Evolutionary conservation across 2,888 invertebrate genomes (phyloP).

Genomic region (Melanchra persicariae): DNA sequence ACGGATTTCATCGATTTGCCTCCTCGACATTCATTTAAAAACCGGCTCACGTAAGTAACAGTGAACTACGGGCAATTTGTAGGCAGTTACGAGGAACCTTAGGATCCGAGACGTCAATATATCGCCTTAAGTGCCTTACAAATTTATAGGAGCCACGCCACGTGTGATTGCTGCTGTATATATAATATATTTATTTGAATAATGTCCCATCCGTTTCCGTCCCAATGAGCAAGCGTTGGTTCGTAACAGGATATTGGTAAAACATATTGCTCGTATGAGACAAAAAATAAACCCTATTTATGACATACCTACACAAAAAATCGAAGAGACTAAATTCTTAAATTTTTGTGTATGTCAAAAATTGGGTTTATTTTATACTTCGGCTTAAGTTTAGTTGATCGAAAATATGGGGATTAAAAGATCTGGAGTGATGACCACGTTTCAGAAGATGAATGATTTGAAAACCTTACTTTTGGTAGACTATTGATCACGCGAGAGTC

Average conservation of each 20-base stretch:
- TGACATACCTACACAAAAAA: too few relatives aligned
- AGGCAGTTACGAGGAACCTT: constrained; percentile 75
- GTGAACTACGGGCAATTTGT: constrained; percentile 81
- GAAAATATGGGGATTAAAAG: neutral
- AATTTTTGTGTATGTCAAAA: constrained; percentile 17
- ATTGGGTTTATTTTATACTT: neutral
- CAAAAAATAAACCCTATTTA: too few relatives aligned
- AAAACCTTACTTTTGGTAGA: neutral
- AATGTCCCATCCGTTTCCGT: constrained; percentile 55
- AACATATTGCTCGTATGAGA: constrained; percentile 53
- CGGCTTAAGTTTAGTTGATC: neutral
- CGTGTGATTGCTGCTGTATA: constrained; percentile 58
- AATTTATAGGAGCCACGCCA: constrained; percentile 58
- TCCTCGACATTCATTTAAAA: constrained; percentile 66
- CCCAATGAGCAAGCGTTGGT: constrained; percentile 36
- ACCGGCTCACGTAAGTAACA: constrained; percentile 79
- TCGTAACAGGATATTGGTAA: constrained; percentile 55
- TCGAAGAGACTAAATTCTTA: constrained; percentile 6
- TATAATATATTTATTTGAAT: constrained; percentile 60
- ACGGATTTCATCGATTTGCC: constrained; percentile 51
- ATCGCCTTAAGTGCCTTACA: constrained; percentile 72
- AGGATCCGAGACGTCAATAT: constrained; percentile 75
- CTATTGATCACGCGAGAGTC: neutral
- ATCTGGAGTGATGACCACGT: too few relatives aligned
- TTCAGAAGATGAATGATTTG: neutral